phyloP scores from a whole-genome alignment of 2,113 vertebrate species.

The Podilymbus podiceps region DNA sequence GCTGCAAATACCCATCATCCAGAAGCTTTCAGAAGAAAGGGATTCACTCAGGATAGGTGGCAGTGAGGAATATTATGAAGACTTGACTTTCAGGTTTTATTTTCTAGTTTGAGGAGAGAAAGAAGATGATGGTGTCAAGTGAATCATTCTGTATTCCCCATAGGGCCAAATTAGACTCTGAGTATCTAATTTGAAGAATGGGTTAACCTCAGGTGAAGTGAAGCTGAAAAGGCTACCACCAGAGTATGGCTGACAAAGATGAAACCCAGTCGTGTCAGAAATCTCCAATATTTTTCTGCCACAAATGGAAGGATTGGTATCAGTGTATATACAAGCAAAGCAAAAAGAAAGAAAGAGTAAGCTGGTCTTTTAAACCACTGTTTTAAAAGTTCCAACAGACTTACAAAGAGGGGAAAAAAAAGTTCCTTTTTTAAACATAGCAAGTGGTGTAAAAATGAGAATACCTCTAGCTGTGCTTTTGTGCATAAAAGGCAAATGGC shows the following conservation, averaged over 20 bases:
- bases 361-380: background rate
- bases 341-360: background rate
- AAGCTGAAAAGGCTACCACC: background rate
- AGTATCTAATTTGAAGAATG: background rate
- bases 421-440: background rate
- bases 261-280: background rate
- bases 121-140: background rate
- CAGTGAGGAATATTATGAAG: background rate
- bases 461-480: background rate
- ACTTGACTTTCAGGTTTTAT: background rate
- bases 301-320: background rate
- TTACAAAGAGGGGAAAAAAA: background rate
- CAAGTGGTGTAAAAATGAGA: background rate
- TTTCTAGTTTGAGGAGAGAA: background rate
- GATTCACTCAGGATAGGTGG: background rate
- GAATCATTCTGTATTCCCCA: background rate
- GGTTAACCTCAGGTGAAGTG: constrained; percentile 3
- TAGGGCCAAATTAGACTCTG: background rate
- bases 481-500: background rate
- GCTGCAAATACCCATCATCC: background rate
- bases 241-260: background rate
- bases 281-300: background rate
- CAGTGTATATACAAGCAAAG: background rate
- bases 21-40: background rate
- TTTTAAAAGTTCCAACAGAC: constrained; percentile 23